Evolutionary conservation across 2,797 vertebrate genomes (phyloP), one percentile per base, ranked within the genome.

Genomic region (Falco concolor): DNA sequence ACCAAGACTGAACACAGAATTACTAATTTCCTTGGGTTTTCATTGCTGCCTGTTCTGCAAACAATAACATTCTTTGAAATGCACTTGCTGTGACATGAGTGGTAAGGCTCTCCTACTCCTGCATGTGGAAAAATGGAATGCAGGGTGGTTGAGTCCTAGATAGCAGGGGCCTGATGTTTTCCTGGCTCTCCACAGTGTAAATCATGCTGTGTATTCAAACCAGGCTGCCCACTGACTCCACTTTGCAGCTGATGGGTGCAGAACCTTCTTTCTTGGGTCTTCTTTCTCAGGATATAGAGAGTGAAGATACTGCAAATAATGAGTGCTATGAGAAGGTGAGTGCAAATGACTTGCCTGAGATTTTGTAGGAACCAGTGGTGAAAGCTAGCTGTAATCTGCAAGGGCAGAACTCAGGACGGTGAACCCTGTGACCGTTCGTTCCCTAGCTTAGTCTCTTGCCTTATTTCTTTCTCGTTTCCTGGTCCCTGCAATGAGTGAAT

Each of bases 31-130:
- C 65, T 69, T 34, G 23, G 5, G 32, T 89, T 91, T 87, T 50
- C 61, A 14, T 5, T 84, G 47, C 61, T 72, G 20, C 9, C 44
- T 84, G 65, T 85, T 94, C 89, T 61, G 50, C 38, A 89, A 87
- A 54, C 38, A 50, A 1, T 32, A 67, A 23, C 0, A 1, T 61
- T 75, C 73, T 94, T 91, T 0, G 0, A 84, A 68, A n/a, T 15
- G 3, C 7, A 2, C 12, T 70, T 3, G 0, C 53, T 61, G 57
- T 30, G 30, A 70, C 61, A 13, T 40, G 32, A 24, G 32, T 19
- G 25, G 9, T 45, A 13, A 53, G 64, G 30, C 27, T 84, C 8
- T 84, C 23, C 42, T 77, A 5, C 32, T 75, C 9, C 32, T 47
- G 28, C 3, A 0, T 7, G 22, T 47, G 44, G 57, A 34, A n/a